Evolutionary conservation across 2,113 vertebrate genomes (phyloP).

Genomic region (Aptenodytes patagonicus): DNA sequence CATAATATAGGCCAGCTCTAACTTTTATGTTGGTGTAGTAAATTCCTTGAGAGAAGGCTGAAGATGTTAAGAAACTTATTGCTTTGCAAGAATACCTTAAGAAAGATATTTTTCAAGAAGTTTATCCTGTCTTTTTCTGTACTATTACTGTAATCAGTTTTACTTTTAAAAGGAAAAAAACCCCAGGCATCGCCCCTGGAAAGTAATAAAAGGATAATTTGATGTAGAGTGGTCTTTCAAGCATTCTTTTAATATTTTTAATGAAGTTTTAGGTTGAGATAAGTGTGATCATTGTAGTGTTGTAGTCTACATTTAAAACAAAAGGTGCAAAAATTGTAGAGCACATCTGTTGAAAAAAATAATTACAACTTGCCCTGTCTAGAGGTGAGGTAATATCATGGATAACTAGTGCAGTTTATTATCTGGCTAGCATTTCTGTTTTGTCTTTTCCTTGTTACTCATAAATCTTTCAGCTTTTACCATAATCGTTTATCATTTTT

Average conservation of each 20-base stretch:
- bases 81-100: not conserved
- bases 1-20: slow-evolving; percentile 10
- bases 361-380: not conserved
- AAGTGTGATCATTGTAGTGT: not conserved
- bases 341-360: not conserved
- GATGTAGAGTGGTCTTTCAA: not conserved
- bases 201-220: not conserved
- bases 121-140: not conserved
- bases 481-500: slow-evolving; percentile 85
- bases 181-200: not conserved
- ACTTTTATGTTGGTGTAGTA: slow-evolving; percentile 41
- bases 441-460: slow-evolving; percentile 72
- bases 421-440: slow-evolving; percentile 64
- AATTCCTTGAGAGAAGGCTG: slow-evolving; percentile 1
- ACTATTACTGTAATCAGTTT: not conserved
- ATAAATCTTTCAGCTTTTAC: slow-evolving; percentile 88
- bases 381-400: not conserved
- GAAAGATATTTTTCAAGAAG: not conserved
- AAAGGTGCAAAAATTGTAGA: not conserved
- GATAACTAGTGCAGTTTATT: slow-evolving; percentile 9
- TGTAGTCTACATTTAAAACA: not conserved
- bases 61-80: not conserved
- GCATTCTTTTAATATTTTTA: not conserved
- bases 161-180: not conserved
- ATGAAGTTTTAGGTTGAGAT: not conserved